These are phyloP conservation scores for Drymonia ruficornis DNA, from an alignment of 2,888 invertebrate genomes.

Conservation along the genomic window DNA sequence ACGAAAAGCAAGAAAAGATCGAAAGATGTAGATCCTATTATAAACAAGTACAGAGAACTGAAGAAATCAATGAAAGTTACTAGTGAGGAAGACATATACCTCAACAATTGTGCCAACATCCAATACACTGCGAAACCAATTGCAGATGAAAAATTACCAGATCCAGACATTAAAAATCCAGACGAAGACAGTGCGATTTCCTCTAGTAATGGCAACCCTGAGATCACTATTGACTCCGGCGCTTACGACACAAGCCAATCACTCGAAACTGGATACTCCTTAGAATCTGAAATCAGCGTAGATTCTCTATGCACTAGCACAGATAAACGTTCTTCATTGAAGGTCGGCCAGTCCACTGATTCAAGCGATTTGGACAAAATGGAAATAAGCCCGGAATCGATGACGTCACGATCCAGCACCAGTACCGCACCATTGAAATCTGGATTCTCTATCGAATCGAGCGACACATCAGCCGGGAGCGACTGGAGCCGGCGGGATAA, in stretches of 20 bases:
- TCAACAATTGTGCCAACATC: constrained; percentile 78
- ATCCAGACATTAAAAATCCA: constrained; percentile 74
- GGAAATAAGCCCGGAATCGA: constrained; percentile 82
- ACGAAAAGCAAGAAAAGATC: constrained; percentile 80
- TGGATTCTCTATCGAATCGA: constrained; percentile 86
- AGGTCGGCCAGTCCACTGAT: constrained; percentile 87
- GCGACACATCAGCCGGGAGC: constrained; percentile 86
- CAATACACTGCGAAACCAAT: constrained; percentile 67
- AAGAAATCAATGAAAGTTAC: constrained; percentile 77
- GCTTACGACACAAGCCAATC: constrained; percentile 79
- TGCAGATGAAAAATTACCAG: constrained; percentile 66
- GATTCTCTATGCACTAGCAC: constrained; percentile 84
- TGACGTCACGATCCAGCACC: constrained; percentile 79
- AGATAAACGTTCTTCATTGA: constrained; percentile 84
- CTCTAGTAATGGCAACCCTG: constrained; percentile 79
- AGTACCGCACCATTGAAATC: constrained; percentile 82
- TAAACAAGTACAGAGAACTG: constrained; percentile 77
- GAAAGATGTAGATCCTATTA: constrained; percentile 78
- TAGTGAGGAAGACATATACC: constrained; percentile 73
- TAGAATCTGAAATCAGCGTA: constrained; percentile 84
- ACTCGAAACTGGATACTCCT: constrained; percentile 79
- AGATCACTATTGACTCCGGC: constrained; percentile 80
- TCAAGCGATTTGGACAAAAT: constrained; percentile 87
- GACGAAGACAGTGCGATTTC: constrained; percentile 79
- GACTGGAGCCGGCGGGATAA: constrained; percentile 85